Evolutionary conservation across 2,113 vertebrate species (phyloP), one percentile per base, ranked within the genome.

Genomic region (Microtus ochrogaster): DNA sequence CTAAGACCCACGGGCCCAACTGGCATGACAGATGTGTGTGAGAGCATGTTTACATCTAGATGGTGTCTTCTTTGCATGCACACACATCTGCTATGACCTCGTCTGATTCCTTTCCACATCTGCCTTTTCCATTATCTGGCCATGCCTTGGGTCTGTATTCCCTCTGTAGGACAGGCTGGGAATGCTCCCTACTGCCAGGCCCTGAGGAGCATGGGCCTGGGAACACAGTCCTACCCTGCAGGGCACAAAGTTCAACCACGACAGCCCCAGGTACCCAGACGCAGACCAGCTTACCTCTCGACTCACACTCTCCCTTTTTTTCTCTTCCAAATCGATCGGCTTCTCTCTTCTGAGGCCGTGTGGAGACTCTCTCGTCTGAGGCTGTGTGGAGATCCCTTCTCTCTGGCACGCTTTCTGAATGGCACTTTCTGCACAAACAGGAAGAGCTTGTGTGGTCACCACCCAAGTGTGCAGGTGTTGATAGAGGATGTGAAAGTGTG

Each of bases 401-500:
- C 66, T 11, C 72, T 5, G 26, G 92, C 28, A 33, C 73, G 84
- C 94, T 68, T 89, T 97, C 94, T 97, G 97, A 97, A 96, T 91
- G 96, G 66, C 95, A 94, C 92, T 96, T 94, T 97, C 97, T 78
- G 66, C 63, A 96, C 78, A 97, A 98, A 98, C 97, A 98, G 97
- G 97, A 98, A 98, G 96, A 66, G 30, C 12, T 22, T 70, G 28
- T 97, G 97, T 95, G 96, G 96, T 92, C 92, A 55, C 41, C 74
- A 83, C 95, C 73, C 86, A 82, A 94, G 96, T 65, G 82, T 96
- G 97, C 97, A 97, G 97, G 96, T 98, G 97, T 94, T 39, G 85
- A 95, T 72, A 97, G 97, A 97, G 97, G 97, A 98, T 97, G 96
- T 98, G 97, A 98, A 95, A 98, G 95, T 95, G 96, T 94, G 95